Evolutionary conservation across 2,797 vertebrate species (phyloP), one percentile per base, ranked within the genome.

Genomic region (Mus minutoides): DNA sequence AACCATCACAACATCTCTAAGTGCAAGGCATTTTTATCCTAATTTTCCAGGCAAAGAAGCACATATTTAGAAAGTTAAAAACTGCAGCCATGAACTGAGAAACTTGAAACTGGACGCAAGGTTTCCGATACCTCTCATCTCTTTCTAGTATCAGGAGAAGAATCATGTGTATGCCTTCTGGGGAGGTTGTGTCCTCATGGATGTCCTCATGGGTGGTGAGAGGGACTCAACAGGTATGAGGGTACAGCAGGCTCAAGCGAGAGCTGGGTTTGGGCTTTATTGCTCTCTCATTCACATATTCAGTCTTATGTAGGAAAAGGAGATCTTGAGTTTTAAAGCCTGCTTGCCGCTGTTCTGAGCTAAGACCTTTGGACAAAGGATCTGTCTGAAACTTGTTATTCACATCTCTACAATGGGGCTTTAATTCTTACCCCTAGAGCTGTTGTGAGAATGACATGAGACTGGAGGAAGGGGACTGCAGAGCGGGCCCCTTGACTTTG

Each of bases 281-380:
- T 54, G 62, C 46, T 95, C 69, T 94, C 62, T 49, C 52, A 85
- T 71, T 16, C 43, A 67, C 26, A 84, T 10, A 71, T 12, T 31
- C 6, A 76, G 26, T 26, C 43, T 91, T 80, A 29, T 1, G 4
- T 34, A 77, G 83, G 22, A 62, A 77, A 92, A 95, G 52, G 52
- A 85, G 12, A 29, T 94, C 40, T 93, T 87, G 73, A 49, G 58
- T 90, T 96, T 91, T 77, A 73, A 94, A 95, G 16, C 40, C 85
- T 37, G 16, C 40, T 9, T 73, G 22, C 94, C 12, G 49, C 43
- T 83, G 46, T 46, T 93, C 31, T 82, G 95, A 80, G 54, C 91
- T 88, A 73, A 94, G 77, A 52, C 88, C 37, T 29, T 67, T 54
- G 60, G 64, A 31, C 80, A 71, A 90, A 62, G 60, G 62, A 46